These are phyloP conservation scores for Luperina nickerlii DNA, from an alignment of 2,888 invertebrate species.

Conservation along the genomic window DNA sequence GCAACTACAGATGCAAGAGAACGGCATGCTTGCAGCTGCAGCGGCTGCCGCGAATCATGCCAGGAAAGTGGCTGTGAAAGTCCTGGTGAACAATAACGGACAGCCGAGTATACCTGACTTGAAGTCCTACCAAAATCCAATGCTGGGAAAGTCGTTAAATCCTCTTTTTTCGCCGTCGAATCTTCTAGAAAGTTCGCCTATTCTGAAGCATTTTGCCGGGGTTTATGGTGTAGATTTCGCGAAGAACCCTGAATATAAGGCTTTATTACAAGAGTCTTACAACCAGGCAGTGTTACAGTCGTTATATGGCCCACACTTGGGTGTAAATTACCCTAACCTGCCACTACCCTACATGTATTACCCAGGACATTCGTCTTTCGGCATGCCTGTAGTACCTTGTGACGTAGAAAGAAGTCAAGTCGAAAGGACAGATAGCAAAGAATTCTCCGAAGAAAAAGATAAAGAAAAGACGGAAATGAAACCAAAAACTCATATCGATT, in stretches of 20 bases:
- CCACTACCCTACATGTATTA: conserved; percentile 88
- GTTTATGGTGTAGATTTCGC: conserved; percentile 88
- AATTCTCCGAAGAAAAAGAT: conserved; percentile 76
- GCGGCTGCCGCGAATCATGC: conserved; percentile 92
- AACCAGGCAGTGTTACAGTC: conserved; percentile 88
- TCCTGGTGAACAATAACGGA: conserved; percentile 96
- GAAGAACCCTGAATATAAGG: conserved; percentile 88
- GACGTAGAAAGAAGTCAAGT: conserved; percentile 82
- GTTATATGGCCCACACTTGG: conserved; percentile 86
- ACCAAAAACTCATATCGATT: conserved; percentile 76
- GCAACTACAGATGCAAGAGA: conserved; percentile 96
- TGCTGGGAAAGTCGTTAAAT: conserved; percentile 81
- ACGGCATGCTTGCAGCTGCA: conserved; percentile 91
- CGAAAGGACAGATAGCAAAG: conserved; percentile 74
- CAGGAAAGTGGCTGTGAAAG: conserved; percentile 97
- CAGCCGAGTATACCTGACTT: conserved; percentile 86
- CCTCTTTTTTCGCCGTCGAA: conserved; percentile 83
- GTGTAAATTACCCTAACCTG: conserved; percentile 85
- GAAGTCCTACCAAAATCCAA: conserved; percentile 80
- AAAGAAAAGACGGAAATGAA: conserved; percentile 77
- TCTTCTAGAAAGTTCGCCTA: conserved; percentile 84
- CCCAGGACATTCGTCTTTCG: conserved; percentile 85
- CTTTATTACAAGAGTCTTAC: conserved; percentile 87
- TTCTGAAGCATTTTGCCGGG: conserved; percentile 88
- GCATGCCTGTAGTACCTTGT: conserved; percentile 79